Conservation (phyloP, 2,113 vertebrate species). For the Melanotaenia duboulayi region DNA sequence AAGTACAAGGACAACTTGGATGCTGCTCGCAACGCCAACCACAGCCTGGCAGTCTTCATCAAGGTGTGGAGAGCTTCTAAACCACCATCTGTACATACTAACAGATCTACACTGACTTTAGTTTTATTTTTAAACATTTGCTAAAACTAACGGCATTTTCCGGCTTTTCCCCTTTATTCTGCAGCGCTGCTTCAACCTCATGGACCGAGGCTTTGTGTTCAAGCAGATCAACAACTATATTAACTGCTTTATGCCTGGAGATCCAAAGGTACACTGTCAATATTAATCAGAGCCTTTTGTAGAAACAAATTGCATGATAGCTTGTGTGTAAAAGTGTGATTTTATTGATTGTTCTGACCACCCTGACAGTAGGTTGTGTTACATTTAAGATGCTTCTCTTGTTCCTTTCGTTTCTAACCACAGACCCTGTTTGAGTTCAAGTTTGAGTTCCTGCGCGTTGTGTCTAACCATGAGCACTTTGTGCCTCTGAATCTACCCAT, state of each 20-base stretch:
- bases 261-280: constrained; percentile 88
- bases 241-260: constrained; percentile 94
- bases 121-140: neutral
- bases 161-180: constrained; percentile 22
- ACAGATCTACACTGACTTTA: neutral
- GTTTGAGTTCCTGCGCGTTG: constrained; percentile 97
- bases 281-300: neutral
- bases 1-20: constrained; percentile 98
- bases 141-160: neutral
- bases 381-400: neutral
- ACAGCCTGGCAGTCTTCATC: constrained; percentile 95
- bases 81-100: neutral
- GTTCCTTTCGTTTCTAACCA: constrained; percentile 48
- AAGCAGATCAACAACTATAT: constrained; percentile 99
- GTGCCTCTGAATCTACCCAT: constrained; percentile 98
- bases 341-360: neutral
- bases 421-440: constrained; percentile 98
- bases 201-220: constrained; percentile 98
- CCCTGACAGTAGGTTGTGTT: neutral
- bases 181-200: constrained; percentile 96
- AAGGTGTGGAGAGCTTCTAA: constrained; percentile 82
- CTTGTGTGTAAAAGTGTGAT: neutral
- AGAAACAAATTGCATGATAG: neutral
- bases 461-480: constrained; percentile 97
- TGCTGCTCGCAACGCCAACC: constrained; percentile 95